Evolutionary conservation across 2,888 invertebrate genomes (phyloP).

Genomic region (Rhaphigaster nebulosa): DNA sequence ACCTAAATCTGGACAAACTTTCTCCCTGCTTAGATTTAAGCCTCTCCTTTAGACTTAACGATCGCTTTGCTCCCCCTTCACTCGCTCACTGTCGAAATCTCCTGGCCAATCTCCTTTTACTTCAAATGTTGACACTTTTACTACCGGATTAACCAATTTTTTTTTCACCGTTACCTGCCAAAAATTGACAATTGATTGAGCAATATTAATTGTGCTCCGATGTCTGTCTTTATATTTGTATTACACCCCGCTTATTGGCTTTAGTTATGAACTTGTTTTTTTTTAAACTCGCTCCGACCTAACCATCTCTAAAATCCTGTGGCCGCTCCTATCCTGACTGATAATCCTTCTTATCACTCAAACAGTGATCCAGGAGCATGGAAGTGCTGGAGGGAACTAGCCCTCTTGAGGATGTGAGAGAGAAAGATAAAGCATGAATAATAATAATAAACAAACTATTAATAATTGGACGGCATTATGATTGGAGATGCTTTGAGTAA

Average conservation of each 20-base stretch:
- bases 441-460: too few relatives aligned
- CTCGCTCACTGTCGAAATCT: slow-evolving; percentile 36
- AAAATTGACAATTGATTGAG: not conserved
- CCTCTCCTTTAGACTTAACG: slow-evolving; percentile 27
- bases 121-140: not conserved
- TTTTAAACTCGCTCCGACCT: too few relatives aligned
- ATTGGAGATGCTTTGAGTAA: too few relatives aligned
- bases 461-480: too few relatives aligned
- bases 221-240: not conserved
- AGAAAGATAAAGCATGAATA: not conserved
- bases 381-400: too few relatives aligned
- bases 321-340: too few relatives aligned
- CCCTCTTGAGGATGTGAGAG: too few relatives aligned
- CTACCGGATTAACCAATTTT: not conserved
- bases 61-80: slow-evolving; percentile 42
- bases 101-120: slow-evolving; percentile 23
- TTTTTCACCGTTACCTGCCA: not conserved
- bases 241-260: not conserved
- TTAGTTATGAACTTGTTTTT: too few relatives aligned
- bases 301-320: too few relatives aligned
- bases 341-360: too few relatives aligned
- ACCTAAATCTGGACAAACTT: slow-evolving; percentile 24
- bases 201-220: not conserved
- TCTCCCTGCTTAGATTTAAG: slow-evolving; percentile 41
- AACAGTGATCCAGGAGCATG: too few relatives aligned